phyloP scores from a whole-genome alignment of 2,797 vertebrate genomes.

The Sebastiscus albofasciatus region DNA sequence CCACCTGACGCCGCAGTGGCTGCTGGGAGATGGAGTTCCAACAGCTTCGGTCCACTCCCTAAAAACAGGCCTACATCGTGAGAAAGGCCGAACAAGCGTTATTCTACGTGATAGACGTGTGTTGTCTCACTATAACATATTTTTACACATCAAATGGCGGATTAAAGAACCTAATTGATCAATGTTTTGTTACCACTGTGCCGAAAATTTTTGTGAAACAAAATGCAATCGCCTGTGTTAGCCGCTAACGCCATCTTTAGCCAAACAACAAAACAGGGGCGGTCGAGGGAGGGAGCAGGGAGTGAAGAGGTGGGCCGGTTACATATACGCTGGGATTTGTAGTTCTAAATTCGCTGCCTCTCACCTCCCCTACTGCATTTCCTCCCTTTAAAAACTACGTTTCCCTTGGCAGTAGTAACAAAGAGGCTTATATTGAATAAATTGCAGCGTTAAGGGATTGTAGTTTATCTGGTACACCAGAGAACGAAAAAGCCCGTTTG shows the following conservation, averaged over 20 bases:
- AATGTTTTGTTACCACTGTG: constrained; percentile 71
- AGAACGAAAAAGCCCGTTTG: fast-evolving
- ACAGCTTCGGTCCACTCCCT: constrained; percentile 68
- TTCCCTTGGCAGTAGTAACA: not conserved
- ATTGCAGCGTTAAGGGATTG: constrained; percentile 51
- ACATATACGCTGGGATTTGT: constrained; percentile 71
- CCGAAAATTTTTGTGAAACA: constrained; percentile 74
- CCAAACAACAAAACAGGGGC: constrained; percentile 81
- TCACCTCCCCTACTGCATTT: fast-evolving
- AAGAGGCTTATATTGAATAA: fast-evolving
- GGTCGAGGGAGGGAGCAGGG: constrained; percentile 61
- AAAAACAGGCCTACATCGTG: constrained; percentile 76
- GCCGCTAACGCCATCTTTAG: constrained; percentile 88
- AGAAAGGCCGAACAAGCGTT: constrained; percentile 63
- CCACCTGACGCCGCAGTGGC: constrained; percentile 70
- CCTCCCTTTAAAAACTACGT: constrained; percentile 55
- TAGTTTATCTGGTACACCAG: constrained; percentile 35
- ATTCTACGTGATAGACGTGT: constrained; percentile 52
- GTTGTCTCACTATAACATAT: constrained; percentile 53
- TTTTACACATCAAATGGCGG: constrained; percentile 57
- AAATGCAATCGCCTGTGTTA: constrained; percentile 82
- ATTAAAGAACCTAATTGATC: constrained; percentile 57
- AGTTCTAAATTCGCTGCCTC: constrained; percentile 45
- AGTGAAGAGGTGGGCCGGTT: constrained; percentile 44
- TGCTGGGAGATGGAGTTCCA: constrained; percentile 82